Evolutionary conservation across 2,113 vertebrate genomes (phyloP).

Genomic region (Apteryx owenii): DNA sequence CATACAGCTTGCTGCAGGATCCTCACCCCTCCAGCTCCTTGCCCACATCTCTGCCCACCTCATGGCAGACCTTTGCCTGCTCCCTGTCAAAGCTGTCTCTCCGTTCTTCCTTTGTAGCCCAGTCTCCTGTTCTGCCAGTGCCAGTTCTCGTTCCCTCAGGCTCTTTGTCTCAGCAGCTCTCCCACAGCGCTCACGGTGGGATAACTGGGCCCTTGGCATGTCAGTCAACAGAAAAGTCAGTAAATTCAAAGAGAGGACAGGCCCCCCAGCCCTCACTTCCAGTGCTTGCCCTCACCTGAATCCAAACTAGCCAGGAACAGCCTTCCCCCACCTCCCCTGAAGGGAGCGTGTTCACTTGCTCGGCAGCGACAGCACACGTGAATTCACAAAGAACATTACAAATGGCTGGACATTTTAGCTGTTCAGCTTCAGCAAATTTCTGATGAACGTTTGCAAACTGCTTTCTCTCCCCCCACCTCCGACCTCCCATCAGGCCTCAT

Average conservation of each 20-base stretch:
- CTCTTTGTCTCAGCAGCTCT: neutral
- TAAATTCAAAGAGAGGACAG: neutral
- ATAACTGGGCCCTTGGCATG: fast-evolving
- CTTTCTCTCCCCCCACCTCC: neutral
- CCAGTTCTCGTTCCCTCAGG: neutral
- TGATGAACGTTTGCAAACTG: neutral
- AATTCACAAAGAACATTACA: neutral
- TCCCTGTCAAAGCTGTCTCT: neutral
- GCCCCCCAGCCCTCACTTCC: neutral
- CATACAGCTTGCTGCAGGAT: too few species aligned
- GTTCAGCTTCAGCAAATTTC: neutral
- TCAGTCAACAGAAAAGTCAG: neutral
- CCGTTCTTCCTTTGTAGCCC: neutral
- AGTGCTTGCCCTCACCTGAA: neutral
- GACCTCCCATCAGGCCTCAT: neutral
- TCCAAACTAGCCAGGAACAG: neutral
- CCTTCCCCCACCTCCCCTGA: too few species aligned
- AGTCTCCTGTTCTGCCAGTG: neutral
- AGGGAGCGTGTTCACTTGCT: neutral
- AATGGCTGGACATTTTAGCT: too few species aligned
- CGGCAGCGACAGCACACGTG: too few species aligned
- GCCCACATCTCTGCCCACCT: neutral
- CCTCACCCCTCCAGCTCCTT: neutral
- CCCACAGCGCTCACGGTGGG: neutral
- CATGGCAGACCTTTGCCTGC: fast-evolving